These are phyloP conservation scores for Rhea pennata DNA, from an alignment of 2,113 vertebrate genomes.

Conservation along the genomic window DNA sequence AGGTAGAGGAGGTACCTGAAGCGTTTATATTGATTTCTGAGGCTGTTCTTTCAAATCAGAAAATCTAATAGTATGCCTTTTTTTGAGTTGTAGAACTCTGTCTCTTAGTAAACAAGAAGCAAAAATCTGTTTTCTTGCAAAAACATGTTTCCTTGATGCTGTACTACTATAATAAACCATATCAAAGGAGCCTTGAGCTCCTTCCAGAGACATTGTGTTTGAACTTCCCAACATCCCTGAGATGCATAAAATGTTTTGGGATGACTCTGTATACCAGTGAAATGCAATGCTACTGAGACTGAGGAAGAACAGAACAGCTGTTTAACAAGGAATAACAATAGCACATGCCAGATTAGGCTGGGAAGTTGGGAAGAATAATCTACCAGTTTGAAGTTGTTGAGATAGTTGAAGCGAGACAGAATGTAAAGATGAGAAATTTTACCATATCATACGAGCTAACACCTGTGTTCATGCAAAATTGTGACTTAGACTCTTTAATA, in stretches of 20 bases:
- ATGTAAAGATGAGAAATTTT: not conserved
- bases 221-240: not conserved
- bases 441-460: rapidly evolving
- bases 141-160: not conserved
- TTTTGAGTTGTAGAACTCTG: not conserved
- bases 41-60: not conserved
- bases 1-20: not conserved
- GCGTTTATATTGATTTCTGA: not conserved
- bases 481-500: not conserved
- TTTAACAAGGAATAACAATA: not conserved
- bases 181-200: not conserved
- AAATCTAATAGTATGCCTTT: not conserved
- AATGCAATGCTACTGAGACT: not conserved
- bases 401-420: not conserved
- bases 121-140: not conserved
- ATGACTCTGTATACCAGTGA: not conserved
- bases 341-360: not conserved
- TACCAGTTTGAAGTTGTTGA: not conserved
- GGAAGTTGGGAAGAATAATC: not conserved
- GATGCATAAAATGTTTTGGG: not conserved
- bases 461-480: not conserved
- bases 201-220: not conserved
- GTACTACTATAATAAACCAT: not conserved
- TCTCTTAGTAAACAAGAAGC: not conserved
- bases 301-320: not conserved